Evolutionary conservation across 2,888 invertebrate species (phyloP).

Genomic region (Galeruca laticollis): DNA sequence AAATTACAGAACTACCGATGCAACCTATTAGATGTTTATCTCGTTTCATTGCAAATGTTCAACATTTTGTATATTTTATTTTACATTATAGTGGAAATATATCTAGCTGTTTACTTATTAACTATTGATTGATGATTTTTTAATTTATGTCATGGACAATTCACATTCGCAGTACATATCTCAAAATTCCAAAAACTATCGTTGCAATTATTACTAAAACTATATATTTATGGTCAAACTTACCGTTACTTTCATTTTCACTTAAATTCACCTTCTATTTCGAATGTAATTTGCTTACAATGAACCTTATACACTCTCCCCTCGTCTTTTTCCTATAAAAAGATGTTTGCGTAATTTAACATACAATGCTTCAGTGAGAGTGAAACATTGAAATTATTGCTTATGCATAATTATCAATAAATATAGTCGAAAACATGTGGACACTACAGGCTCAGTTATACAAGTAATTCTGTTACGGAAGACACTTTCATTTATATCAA

Average conservation of each 20-base stretch:
- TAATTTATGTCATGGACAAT: conserved; percentile 1
- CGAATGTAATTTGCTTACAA: neutral
- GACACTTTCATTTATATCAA: too few species aligned
- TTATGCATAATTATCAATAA: neutral
- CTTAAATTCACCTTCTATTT: neutral
- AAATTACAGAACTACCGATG: too few species aligned
- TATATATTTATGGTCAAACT: conserved; percentile 6
- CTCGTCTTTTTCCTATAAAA: neutral
- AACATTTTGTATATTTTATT: neutral
- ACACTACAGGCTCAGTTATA: too few species aligned
- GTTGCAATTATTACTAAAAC: neutral
- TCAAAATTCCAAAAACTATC: neutral
- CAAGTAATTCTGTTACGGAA: neutral
- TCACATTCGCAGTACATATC: neutral
- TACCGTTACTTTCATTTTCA: conserved; percentile 21
- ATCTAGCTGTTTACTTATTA: neutral
- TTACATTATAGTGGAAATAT: neutral
- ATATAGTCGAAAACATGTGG: too few species aligned
- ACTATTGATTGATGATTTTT: neutral
- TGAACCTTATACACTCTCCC: conserved; percentile 1
- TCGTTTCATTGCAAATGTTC: too few species aligned
- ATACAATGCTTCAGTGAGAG: conserved; percentile 6
- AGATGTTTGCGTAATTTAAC: neutral
- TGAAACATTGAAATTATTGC: neutral
- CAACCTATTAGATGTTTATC: too few species aligned